Conservation (phyloP, 2,113 vertebrate species). For the Corapipo altera region DNA sequence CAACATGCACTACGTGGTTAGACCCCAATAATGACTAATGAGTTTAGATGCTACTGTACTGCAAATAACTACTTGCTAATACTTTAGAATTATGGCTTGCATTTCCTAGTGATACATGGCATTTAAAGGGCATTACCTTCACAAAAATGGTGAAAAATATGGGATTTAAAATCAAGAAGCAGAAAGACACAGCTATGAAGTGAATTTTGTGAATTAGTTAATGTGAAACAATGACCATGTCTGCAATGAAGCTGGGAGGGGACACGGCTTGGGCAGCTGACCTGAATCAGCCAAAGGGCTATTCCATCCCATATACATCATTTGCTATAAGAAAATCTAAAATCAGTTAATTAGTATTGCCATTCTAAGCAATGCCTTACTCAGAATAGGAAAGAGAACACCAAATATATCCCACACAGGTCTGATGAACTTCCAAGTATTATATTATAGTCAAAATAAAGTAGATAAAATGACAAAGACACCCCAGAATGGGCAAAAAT, state of each 20-base stretch:
- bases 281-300: background rate
- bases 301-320: background rate
- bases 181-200: background rate
- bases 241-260: background rate
- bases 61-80: background rate
- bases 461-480: background rate
- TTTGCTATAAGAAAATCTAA: background rate
- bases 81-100: background rate
- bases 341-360: background rate
- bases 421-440: background rate
- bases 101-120: background rate
- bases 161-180: background rate
- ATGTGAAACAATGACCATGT: background rate
- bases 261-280: background rate
- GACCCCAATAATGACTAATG: background rate
- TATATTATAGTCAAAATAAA: background rate
- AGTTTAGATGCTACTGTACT: background rate
- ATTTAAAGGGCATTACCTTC: background rate
- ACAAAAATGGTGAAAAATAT: background rate
- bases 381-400: background rate
- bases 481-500: background rate
- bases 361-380: background rate
- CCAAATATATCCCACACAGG: background rate
- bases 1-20: background rate
- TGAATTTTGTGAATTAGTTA: background rate